These are phyloP conservation scores for Varroa destructor DNA, from an alignment of 1,140 invertebrate species.

Conservation along the genomic window DNA sequence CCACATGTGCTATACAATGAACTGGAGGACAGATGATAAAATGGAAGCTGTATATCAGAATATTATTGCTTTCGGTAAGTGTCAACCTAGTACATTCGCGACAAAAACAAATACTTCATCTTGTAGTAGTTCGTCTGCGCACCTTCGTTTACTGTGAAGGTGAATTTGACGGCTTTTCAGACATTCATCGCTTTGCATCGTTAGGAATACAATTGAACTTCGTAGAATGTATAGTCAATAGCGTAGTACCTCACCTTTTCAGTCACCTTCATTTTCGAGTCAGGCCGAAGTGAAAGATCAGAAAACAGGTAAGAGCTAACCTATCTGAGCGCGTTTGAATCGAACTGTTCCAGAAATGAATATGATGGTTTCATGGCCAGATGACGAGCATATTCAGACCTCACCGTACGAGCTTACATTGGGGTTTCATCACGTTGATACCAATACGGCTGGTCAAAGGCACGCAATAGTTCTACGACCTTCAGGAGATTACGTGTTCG, in stretches of 20 bases:
- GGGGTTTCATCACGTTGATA: constrained; percentile 25
- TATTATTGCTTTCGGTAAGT: constrained; percentile 23
- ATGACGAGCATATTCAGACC: constrained; percentile 9
- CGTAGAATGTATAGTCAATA: too few species aligned
- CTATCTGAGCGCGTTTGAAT: not conserved
- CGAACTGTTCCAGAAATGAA: constrained; percentile 13
- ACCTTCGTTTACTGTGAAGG: too few species aligned
- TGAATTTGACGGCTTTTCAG: too few species aligned
- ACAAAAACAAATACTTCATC: too few species aligned
- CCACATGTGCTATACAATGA: constrained; percentile 25
- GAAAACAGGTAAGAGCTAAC: not conserved
- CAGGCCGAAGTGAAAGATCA: too few species aligned
- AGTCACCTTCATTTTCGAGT: too few species aligned
- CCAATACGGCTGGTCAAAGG: constrained; percentile 11
- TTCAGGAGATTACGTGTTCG: constrained; percentile 24
- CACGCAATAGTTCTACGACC: constrained; percentile 12
- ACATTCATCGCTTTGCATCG: too few species aligned
- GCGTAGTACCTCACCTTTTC: too few species aligned
- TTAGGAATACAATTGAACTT: too few species aligned
- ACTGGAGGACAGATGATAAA: constrained; percentile 9
- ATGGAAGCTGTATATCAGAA: constrained; percentile 24
- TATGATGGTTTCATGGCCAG: constrained; percentile 27
- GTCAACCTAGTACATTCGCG: not conserved
- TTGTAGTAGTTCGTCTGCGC: too few species aligned
- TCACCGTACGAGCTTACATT: constrained; percentile 17